Base-by-base conservation (phyloP, 1,140 invertebrate genomes). In the Capitella teleta region DNA sequence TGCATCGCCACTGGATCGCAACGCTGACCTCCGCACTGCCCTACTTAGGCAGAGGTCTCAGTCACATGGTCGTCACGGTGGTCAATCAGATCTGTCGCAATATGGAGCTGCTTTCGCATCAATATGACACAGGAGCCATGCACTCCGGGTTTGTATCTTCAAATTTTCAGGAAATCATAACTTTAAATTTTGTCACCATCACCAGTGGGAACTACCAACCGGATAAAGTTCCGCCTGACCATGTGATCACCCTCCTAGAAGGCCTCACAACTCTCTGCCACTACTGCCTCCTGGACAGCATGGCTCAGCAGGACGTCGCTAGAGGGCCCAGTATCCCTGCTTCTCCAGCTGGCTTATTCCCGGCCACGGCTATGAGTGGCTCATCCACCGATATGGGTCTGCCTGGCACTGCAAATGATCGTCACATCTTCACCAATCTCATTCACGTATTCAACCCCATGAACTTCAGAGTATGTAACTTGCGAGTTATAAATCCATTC, bases 1-100 rank as follows among this genome's bases (percentile, higher is more conserved):
- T 70, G 52, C 70, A 72, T 49, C 85, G 82, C 50, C 83, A 86
- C 59, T 89, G 86, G 84, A 78, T 86, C 18, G 80, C 80, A 47
- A 75, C 89, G 62, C 79, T 89, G 5, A 86, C 83, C 3, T 82
- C 82, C 30, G 80, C 84, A 55, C 71, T 89, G 51, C 79, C 85
- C 40, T 82, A 82, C 63, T 78, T 86, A 75, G 78, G 82, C 28
- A 71, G 78, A 24, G 81, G 84, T 3, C 68, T 92, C 10, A 81
- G 85, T 5, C 80, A 81, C 34, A 80, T 89, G 38, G 80, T 85
- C 2, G 80, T 86, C 14, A 81, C 78, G 51, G 80, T 88, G 1
- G 81, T 89, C 28, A 82, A 84, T 59, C 86, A 90, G 59, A 67
- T 92, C 14, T 91, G 87, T 67, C 79, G 77, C 32, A 92, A 91